Evolutionary conservation across 64 coral and sea anemone genomes (phyloP), one percentile per base, ranked within the genome.

Genomic region (Stichodactyla helianthus): DNA sequence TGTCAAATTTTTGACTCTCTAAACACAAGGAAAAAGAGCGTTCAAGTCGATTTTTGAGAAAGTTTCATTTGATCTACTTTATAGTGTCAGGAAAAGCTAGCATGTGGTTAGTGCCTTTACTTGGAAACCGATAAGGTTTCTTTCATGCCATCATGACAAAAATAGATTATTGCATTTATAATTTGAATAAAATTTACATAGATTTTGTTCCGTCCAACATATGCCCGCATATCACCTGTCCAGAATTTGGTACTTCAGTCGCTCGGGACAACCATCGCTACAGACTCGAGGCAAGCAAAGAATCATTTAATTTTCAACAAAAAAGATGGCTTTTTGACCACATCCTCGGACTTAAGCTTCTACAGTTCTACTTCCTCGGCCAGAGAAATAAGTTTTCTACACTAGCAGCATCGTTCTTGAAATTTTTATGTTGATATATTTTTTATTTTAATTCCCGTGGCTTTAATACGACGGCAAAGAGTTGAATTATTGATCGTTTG

Each of bases 401-500:
- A 27, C 68, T 12, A 74, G 26, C 4, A 31, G 20, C 23, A 13
- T 13, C 27, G 68, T 31, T 74, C 23, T 26, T 74, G 20, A 13
- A 31, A 31, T 74, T 74, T 23, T 31, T 31, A 27, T 74, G 68
- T 74, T 35, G 68, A 74, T 26, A 74, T 74, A 74, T 74, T 23
- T 74, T 74, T 31, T 74, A 74, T 74, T 74, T 31, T 74, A 9
- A 74, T 81, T 81, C 18, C 78, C 52, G 78, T 53, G 78, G 78
- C 51, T 81, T 52, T 52, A 51, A 81, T 54, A 26, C 78, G 50
- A 52, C 50, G 1, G 78, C 54, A 81, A 81, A 11, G 52, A 81
- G 78, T 50, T 81, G 78, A 81, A 81, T 81, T 81, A 81, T 81
- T 81, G 78, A 81, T 81, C 26, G 78, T 81, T 51, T 51, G 50